phyloP scores from a whole-genome alignment of 2,888 invertebrate species.

The Parnassius apollo region DNA sequence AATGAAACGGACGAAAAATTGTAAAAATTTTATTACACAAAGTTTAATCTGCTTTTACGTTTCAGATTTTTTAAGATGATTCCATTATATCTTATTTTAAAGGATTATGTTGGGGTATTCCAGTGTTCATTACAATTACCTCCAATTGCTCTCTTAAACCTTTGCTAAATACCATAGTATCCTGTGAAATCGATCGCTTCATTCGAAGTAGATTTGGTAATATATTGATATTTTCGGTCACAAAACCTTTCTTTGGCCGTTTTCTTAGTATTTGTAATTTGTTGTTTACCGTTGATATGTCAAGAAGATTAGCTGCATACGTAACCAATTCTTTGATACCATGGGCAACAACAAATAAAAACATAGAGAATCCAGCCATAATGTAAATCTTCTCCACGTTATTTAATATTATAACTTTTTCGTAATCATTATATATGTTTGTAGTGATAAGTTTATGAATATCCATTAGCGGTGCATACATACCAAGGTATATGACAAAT shows the following conservation, averaged over 20 bases:
- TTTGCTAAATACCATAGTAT: constrained; percentile 57
- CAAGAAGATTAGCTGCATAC: constrained; percentile 51
- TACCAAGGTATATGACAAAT: constrained; percentile 56
- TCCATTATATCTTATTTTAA: neutral
- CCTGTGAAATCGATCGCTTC: constrained; percentile 63
- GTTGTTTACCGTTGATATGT: constrained; percentile 36
- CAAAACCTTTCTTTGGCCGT: constrained; percentile 25
- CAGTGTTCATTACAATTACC: constrained; percentile 44
- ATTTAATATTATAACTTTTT: constrained; percentile 50
- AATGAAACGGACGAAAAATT: constrained; percentile 36
- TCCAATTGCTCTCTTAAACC: constrained; percentile 58
- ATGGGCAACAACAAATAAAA: constrained; percentile 56
- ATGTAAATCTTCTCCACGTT: constrained; percentile 62
- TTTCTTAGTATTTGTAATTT: constrained; percentile 9
- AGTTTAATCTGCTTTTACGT: neutral
- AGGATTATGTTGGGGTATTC: constrained; percentile 38
- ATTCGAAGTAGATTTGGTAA: constrained; percentile 53
- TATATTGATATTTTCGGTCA: constrained; percentile 37
- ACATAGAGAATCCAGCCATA: constrained; percentile 66
- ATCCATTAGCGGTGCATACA: constrained; percentile 55
- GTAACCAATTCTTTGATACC: constrained; percentile 52
- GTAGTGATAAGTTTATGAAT: constrained; percentile 48
- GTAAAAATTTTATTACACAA: neutral
- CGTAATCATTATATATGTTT: constrained; percentile 40
- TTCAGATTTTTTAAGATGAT: neutral